Percentiles rank a stretch among this genome's conserved stretches.
Evolutionary conservation across 2,797 vertebrate genomes (phyloP).

Genomic region (Sebastolobus altivelis): DNA sequence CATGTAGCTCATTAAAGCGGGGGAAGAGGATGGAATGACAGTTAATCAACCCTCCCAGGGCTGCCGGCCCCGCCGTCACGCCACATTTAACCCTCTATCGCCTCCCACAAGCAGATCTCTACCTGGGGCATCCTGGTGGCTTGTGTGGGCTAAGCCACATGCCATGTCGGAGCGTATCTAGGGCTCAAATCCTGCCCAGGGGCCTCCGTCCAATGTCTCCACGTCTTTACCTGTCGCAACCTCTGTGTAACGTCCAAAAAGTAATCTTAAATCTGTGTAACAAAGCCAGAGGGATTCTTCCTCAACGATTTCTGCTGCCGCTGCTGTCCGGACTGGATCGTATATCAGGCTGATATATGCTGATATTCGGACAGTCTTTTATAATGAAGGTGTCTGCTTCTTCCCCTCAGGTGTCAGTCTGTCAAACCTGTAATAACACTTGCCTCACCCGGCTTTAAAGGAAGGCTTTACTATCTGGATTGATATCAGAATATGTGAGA

Average conservation of each 20-base stretch:
- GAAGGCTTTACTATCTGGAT: conserved; percentile 15
- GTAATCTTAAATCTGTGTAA: conserved; percentile 25
- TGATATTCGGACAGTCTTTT: conserved; percentile 16
- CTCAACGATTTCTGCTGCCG: conserved; percentile 4
- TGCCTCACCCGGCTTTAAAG: conserved; percentile 30
- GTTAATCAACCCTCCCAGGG: conserved; percentile 72
- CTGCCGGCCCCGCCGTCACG: neutral
- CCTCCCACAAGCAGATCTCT: conserved; percentile 17
- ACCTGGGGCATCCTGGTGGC: conserved; percentile 26
- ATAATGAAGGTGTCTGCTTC: conserved; percentile 27
- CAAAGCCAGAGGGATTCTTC: conserved; percentile 45
- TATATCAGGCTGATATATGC: conserved; percentile 25
- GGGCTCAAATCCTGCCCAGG: conserved; percentile 24
- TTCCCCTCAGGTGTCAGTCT: conserved; percentile 22
- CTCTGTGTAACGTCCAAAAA: conserved; percentile 25
- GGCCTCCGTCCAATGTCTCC: conserved; percentile 29
- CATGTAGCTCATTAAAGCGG: conserved; percentile 69
- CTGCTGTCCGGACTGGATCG: neutral
- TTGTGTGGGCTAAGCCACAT: conserved; percentile 1
- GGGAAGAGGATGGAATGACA: conserved; percentile 58
- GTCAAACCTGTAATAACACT: conserved; percentile 49
- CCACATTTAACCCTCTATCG: conserved; percentile 25
- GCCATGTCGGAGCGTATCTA: conserved; percentile 21
- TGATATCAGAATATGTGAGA: conserved; percentile 16
- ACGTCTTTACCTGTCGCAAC: conserved; percentile 20